Evolutionary conservation across 2,113 vertebrate genomes (phyloP), one percentile per base, ranked within the genome.

Genomic region (Chitala chitala): DNA sequence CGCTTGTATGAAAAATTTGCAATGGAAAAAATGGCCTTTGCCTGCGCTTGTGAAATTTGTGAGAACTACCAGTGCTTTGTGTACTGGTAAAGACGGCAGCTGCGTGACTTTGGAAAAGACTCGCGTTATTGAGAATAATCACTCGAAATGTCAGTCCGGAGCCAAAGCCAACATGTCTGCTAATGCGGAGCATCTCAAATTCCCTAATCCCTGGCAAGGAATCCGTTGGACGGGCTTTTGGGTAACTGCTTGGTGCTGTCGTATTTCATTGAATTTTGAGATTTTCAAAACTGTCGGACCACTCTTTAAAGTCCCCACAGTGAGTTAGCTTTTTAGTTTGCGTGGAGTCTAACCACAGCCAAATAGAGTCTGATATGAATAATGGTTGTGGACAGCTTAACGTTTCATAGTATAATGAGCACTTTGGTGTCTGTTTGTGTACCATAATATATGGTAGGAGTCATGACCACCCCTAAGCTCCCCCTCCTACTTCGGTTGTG

Each of bases 201-300:
- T 78, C 70, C 48, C 72, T 81, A 85, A 85, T 84, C 76, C 77
- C 42, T 40, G 26, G 26, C 36, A 81, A 73, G 78, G 44, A 80
- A 69, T 75, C 69, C 61, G 48, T 40, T 78, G 54, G 8, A 66
- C 48, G 17, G 12, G 31, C 33, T 75, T 38, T 24, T 46, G 20
- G n/a, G 55, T 26, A 24, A 17, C 40, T 75, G 66, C 29, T 24
- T 50, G n/a, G 12, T 29, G 3, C 26, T 31, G 24, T 42, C 58
- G 9, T 40, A 75, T 70, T 75, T 70, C 54, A 61, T 55, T 50
- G 40, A 58, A 70, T 56, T 55, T 70, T 46, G 17, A 33, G 42
- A 42, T 36, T n/a, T n/a, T 36, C 26, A 61, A 54, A 61, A 61
- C 5, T 1, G 20, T 5, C 5, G 12, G 44, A n/a, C n/a, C n/a